A percentile compares a stretch with the other conserved stretches of the same genome.
Conservation (phyloP, 2,888 invertebrate genomes). For the Gerris lacustris region DNA sequence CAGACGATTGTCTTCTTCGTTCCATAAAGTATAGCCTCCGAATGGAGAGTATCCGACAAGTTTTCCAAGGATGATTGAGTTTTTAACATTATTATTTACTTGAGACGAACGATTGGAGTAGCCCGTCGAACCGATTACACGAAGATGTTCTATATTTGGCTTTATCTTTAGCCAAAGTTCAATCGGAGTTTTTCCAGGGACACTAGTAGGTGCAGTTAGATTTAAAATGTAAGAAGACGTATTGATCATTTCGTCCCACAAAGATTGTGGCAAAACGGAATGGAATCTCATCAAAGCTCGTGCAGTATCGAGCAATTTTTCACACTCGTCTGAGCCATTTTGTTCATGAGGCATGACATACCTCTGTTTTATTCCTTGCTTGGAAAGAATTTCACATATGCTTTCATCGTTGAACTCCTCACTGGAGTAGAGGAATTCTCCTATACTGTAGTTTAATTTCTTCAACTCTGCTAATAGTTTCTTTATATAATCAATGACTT, state of each 20-base stretch:
- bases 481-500: background rate
- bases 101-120: background rate
- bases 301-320: constrained; percentile 1
- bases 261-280: background rate
- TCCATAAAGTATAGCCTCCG: background rate
- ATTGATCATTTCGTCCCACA: background rate
- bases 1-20: background rate
- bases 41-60: background rate
- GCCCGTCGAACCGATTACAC: background rate
- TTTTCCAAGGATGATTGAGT: background rate
- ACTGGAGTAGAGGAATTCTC: background rate
- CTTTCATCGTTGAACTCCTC: background rate
- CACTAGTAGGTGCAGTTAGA: background rate
- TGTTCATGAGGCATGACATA: background rate
- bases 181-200: background rate
- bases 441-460: background rate
- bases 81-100: background rate
- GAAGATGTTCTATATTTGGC: constrained; percentile 4
- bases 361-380: background rate
- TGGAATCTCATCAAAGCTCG: background rate
- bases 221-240: background rate
- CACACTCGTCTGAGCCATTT: background rate
- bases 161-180: background rate
- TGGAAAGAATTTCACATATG: background rate
- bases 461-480: background rate